Percentiles rank a stretch among this genome's conserved stretches.
phyloP scores from a whole-genome alignment of 2,113 vertebrate genomes.

The Nesogale talazaci region DNA sequence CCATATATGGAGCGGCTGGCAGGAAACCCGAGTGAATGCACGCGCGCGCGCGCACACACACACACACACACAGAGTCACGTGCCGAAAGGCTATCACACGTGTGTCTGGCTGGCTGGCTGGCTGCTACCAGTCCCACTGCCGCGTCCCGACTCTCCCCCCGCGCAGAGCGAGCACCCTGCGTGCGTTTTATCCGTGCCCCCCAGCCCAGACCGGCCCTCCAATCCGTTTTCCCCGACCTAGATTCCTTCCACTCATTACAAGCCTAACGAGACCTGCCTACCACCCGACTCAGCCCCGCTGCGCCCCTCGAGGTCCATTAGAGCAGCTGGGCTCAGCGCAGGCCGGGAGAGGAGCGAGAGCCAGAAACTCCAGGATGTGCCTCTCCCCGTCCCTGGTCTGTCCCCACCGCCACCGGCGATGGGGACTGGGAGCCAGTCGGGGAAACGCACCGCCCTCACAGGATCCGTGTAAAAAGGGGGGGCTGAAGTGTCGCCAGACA shows the following conservation, averaged over 20 bases:
- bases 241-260: conserved; percentile 84
- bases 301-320: conserved; percentile 80
- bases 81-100: too few relatives aligned
- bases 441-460: too few relatives aligned
- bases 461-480: conserved; percentile 5
- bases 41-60: neutral
- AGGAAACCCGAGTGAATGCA: conserved; percentile 67
- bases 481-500: neutral
- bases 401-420: neutral
- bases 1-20: conserved; percentile 82
- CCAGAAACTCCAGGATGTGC: neutral
- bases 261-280: conserved; percentile 79
- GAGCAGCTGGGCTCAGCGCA: conserved; percentile 50
- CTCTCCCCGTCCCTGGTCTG: neutral
- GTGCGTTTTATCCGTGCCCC: conserved; percentile 8
- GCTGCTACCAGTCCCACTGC: neutral
- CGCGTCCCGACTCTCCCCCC: conserved; percentile 30
- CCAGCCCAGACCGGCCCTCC: conserved; percentile 50
- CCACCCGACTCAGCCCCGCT: conserved; percentile 80
- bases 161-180: neutral
- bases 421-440: too few relatives aligned
- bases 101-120: neutral
- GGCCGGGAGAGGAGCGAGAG: neutral
- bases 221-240: conserved; percentile 80
- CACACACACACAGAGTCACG: conserved; percentile 23